phyloP scores from a whole-genome alignment of 1,140 invertebrate species.

The Scaptomyza pallida region DNA sequence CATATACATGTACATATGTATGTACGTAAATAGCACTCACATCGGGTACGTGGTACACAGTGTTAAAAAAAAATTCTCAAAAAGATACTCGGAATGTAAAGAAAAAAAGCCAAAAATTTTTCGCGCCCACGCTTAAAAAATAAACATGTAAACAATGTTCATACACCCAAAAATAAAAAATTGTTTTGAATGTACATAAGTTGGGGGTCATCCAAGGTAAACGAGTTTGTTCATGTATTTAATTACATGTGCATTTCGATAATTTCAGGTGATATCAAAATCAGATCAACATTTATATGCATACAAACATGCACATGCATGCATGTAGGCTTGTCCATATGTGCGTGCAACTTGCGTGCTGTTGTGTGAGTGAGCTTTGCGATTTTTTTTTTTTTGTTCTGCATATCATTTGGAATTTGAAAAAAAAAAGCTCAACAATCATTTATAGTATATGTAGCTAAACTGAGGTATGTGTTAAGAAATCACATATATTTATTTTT shows the following conservation, averaged over 20 bases:
- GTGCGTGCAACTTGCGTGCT: no score
- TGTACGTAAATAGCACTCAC: background rate
- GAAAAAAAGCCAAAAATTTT: conserved; percentile 14
- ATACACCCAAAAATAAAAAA: background rate
- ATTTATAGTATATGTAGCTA: conserved; percentile 31
- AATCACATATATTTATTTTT: conserved; percentile 37
- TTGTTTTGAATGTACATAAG: background rate
- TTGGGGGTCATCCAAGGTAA: conserved; percentile 56
- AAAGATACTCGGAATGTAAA: conserved; percentile 5
- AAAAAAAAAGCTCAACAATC: conserved; percentile 32
- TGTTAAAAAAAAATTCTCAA: background rate
- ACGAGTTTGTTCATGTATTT: background rate
- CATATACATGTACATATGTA: background rate
- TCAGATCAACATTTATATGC: conserved; percentile 29
- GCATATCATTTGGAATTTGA: conserved; percentile 33
- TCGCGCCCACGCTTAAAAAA: conserved; percentile 48
- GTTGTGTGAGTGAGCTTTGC: background rate
- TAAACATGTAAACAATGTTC: conserved; percentile 34
- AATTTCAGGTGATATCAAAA: conserved; percentile 37
- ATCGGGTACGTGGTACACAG: background rate
- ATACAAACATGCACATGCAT: conserved; percentile 26
- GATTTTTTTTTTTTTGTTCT: conserved; percentile 15
- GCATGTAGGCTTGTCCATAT: background rate
- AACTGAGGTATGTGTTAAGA: conserved; percentile 4
- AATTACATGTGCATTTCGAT: conserved; percentile 24